These are phyloP conservation scores for Eumeta japonica DNA, from an alignment of 1,140 invertebrate species.

Conservation along the genomic window DNA sequence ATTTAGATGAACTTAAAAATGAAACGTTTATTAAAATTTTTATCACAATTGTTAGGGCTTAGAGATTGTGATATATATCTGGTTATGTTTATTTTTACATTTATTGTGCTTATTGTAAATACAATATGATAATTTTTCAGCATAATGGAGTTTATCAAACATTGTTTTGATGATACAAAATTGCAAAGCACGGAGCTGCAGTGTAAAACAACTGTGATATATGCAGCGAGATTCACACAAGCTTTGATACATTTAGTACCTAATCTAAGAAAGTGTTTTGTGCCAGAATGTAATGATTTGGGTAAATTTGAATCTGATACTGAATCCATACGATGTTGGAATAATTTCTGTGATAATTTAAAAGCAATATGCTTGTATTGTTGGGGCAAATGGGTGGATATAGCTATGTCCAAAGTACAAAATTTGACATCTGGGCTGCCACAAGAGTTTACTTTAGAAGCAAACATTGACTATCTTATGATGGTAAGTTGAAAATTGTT, in stretches of 20 bases:
- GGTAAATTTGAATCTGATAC: constrained; percentile 22
- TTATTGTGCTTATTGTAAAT: too few species aligned
- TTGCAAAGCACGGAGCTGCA: constrained; percentile 34
- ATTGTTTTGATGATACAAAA: constrained; percentile 54
- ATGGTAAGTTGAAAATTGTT: too few species aligned
- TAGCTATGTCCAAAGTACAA: constrained; percentile 43
- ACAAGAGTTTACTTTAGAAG: constrained; percentile 45
- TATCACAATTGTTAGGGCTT: not conserved
- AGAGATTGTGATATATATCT: not conserved
- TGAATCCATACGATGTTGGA: constrained; percentile 58
- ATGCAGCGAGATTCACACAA: constrained; percentile 61
- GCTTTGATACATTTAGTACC: constrained; percentile 64
- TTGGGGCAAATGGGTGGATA: constrained; percentile 65
- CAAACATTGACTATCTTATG: constrained; percentile 54
- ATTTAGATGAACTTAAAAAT: not conserved
- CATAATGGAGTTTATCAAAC: constrained; percentile 57
- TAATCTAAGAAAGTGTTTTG: constrained; percentile 68
- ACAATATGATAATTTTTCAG: constrained; percentile 30
- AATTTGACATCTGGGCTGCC: constrained; percentile 34
- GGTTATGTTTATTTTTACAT: constrained; percentile 4
- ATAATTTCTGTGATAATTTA: constrained; percentile 60
- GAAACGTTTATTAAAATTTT: not conserved
- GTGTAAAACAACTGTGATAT: constrained; percentile 43
- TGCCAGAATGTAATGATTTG: constrained; percentile 28
- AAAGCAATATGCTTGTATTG: constrained; percentile 61